Conservation (phyloP, 2,888 invertebrate genomes). For the Clitarchus hookeri region DNA sequence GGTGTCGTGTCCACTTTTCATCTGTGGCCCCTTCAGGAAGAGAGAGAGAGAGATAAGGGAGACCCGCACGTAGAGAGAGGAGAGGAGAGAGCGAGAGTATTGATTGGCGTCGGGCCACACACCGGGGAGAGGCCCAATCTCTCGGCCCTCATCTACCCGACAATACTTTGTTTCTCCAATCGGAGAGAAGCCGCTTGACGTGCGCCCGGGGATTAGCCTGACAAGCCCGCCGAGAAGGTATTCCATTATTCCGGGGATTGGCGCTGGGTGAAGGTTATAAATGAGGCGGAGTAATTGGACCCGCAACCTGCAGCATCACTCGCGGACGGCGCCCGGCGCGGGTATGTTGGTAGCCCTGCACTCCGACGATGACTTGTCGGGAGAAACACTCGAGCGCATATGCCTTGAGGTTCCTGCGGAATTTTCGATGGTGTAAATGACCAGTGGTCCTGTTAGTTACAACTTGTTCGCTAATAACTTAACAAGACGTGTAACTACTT, state of each 20-base stretch:
- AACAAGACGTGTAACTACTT: no score
- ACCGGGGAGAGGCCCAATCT: not conserved
- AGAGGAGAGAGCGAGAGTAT: not conserved
- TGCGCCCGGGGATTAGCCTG: not conserved
- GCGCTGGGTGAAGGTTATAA: not conserved
- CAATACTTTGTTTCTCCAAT: conserved; percentile 14
- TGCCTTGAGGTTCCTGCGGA: no score
- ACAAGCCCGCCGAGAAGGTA: not conserved
- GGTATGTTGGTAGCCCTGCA: no score
- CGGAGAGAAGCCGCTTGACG: not conserved
- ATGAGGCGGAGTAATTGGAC: conserved; percentile 2
- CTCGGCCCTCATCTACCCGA: not conserved
- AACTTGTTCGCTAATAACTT: no score
- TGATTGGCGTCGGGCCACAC: not conserved
- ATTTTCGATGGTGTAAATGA: no score
- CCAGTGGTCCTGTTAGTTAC: no score
- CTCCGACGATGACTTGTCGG: no score
- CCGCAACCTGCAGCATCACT: conserved; percentile 7
- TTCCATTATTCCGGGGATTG: conserved; percentile 14
- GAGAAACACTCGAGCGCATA: no score
- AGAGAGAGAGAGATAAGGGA: not conserved
- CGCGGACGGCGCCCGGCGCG: not conserved
- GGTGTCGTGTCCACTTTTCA: conserved; percentile 6
- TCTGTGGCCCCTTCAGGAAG: not conserved
- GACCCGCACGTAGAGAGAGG: not conserved